Evolutionary conservation across 2,888 invertebrate genomes (phyloP), one percentile per base, ranked within the genome.

Genomic region (Dinocampus coccinellae): DNA sequence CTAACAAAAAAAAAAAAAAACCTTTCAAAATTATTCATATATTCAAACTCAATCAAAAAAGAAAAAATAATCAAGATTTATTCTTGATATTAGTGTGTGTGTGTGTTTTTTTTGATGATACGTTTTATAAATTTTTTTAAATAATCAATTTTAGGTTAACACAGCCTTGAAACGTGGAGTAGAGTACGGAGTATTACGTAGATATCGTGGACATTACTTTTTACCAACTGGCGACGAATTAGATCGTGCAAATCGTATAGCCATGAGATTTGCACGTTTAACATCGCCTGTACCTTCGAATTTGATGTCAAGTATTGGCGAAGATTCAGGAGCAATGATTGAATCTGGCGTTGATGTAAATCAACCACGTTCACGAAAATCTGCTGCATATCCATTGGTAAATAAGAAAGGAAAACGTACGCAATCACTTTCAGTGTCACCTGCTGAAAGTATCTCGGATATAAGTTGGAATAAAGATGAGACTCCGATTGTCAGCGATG

Each of bases 131-230:
- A n/a, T 60, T 22, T 66, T 58, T 24, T 58, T 2, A 39, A 20
- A 24, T 29, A 29, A 33, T 69, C 63, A 20, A 39, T 26, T 55
- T 60, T 55, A 85, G 85, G 84, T 84, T 9, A 81, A 80, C 16
- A 42, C 81, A 3, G 82, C 79, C 0, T 64, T 84, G 69, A 78
- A 78, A 65, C 76, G 79, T 3, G 85, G 85, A 0, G 78, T 85
- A 3, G 76, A 84, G 29, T 83, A 81, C 33, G 85, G 85, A 24
- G 81, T 85, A 76, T 69, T 85, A 11, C 73, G 75, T 68, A 80
- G 77, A 70, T 77, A 77, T 64, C 79, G 82, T 0, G 84, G 84
- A 1, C 82, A 83, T 36, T 85, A 85, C 75, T 85, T 79, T 33
- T 78, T 85, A 34, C 80, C 84, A 3, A 77, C 75, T 6, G 79